These are phyloP conservation scores for Anthoscopus minutus DNA, from an alignment of 2,113 vertebrate species.

Conservation along the genomic window DNA sequence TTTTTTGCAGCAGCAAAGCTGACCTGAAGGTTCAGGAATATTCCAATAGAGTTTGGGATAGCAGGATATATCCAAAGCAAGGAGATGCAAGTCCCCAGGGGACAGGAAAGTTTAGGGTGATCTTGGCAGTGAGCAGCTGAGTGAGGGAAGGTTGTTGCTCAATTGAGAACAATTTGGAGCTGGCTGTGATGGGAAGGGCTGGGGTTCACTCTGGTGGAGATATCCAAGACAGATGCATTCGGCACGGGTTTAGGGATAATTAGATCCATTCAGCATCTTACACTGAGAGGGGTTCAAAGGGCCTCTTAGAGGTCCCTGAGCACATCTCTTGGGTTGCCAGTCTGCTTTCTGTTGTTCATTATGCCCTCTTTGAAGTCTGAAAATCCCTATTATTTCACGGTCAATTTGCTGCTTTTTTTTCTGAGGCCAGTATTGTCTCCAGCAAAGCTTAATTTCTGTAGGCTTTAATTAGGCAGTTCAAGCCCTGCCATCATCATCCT, in stretches of 20 bases:
- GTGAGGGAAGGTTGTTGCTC: neutral
- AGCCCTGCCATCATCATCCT: neutral
- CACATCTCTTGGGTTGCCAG: slow-evolving; percentile 3
- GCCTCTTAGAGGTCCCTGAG: neutral
- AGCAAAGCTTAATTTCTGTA: neutral
- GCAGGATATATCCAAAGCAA: neutral
- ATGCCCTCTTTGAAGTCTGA: slow-evolving; percentile 27
- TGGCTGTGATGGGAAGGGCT: slow-evolving; percentile 1
- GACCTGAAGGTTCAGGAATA: neutral
- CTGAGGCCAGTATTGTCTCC: neutral
- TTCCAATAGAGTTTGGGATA: neutral
- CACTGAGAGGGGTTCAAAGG: neutral
- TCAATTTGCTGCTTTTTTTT: slow-evolving; percentile 31
- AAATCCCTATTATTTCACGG: slow-evolving; percentile 44
- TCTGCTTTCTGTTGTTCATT: slow-evolving; percentile 20
- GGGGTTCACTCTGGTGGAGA: neutral
- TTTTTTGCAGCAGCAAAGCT: neutral
- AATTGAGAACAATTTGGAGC: neutral
- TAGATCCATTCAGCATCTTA: neutral
- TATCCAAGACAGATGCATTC: neutral
- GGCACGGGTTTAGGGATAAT: neutral
- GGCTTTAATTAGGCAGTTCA: neutral
- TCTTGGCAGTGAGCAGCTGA: neutral
- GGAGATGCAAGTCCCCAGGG: fast-evolving
- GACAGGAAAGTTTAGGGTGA: neutral